Base-by-base conservation (phyloP, 2,797 vertebrate species). In the Gymnoscopelus microlampas region DNA sequence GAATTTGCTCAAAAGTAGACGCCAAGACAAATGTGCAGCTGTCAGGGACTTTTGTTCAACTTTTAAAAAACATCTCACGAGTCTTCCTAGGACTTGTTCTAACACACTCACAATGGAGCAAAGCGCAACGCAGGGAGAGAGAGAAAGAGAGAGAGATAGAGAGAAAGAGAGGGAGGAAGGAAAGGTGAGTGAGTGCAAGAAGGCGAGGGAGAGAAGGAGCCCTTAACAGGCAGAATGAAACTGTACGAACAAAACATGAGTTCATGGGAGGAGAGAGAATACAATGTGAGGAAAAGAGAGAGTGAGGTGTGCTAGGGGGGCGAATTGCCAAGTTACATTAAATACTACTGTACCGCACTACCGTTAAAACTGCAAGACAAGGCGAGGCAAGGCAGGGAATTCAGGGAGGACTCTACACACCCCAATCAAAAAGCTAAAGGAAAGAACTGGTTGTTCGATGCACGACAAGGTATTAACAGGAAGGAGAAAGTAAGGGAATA, bases 11-110 rank as follows among this genome's bases (percentile, higher is more conserved):
- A 80, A 83, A 87, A 79, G 80, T 26, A 10, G 58, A 70, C 80
- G 90, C 89, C 88, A 89, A 92, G 73, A 84, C 79, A 83, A 91
- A 89, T 71, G 87, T 48, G 80, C 88, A 86, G 89, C 89, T 91
- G 88, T 91, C 86, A 87, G 78, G 77, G 82, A 91, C 82, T 85
- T 90, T 85, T 88, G 84, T 87, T 85, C 85, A 35, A 35, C 32
- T 35, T 57, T 66, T 78, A 63, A 70, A 87, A 89, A 90, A 84
- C 76, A 82, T 71, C 63, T 83, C 69, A 71, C n/a, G 11, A 7
- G 56, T 78, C 63, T 75, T 61, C 24, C 61, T 63, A 53, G 48
- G 49, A 70, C 79, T 82, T 79, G 80, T 87, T 85, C 76, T n/a
- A 56, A 80, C 73, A 74, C 65, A 86, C 49, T 39, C 24, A 49